phyloP scores from a whole-genome alignment of 2,888 invertebrate species.

The Cryptocephalus moraei region DNA sequence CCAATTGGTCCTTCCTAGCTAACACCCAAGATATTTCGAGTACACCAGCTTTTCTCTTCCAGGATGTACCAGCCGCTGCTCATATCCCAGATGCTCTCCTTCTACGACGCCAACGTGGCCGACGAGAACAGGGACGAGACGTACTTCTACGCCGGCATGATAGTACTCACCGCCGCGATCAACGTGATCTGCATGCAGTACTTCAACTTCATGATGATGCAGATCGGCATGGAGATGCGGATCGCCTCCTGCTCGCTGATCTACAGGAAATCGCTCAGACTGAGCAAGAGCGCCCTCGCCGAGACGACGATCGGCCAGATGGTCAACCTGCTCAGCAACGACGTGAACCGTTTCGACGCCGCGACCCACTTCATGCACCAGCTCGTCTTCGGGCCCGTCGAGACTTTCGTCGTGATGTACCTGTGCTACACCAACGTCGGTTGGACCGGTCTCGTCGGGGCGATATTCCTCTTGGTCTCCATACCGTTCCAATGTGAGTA shows the following conservation, averaged over 20 bases:
- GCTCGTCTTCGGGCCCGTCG: constrained; percentile 36
- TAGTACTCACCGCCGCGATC: constrained; percentile 58
- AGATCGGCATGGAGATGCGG: constrained; percentile 74
- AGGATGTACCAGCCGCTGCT: constrained; percentile 21
- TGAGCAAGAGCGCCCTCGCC: constrained; percentile 51
- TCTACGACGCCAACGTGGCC: constrained; percentile 44
- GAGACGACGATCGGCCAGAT: constrained; percentile 63
- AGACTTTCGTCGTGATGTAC: constrained; percentile 44
- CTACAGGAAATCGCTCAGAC: constrained; percentile 42
- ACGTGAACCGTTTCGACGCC: constrained; percentile 72
- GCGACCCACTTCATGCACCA: constrained; percentile 10
- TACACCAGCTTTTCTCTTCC: constrained; percentile 5
- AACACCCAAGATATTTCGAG: too few species aligned
- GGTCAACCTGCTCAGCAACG: constrained; percentile 58
- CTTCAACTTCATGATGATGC: constrained; percentile 75
- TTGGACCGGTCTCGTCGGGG: constrained; percentile 32
- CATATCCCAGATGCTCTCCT: constrained; percentile 43
- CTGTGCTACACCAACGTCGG: constrained; percentile 40
- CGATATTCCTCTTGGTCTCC: constrained; percentile 28
- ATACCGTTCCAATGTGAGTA: constrained; percentile 26
- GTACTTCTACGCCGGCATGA: constrained; percentile 63
- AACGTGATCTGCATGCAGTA: constrained; percentile 59
- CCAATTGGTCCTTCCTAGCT: too few species aligned
- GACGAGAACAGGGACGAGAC: constrained; percentile 44
- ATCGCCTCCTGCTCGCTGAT: constrained; percentile 20